A percentile compares a stretch with the other conserved stretches of the same genome.
phyloP scores from a whole-genome alignment of 2,888 invertebrate genomes.

The Limnephilus rhombicus region DNA sequence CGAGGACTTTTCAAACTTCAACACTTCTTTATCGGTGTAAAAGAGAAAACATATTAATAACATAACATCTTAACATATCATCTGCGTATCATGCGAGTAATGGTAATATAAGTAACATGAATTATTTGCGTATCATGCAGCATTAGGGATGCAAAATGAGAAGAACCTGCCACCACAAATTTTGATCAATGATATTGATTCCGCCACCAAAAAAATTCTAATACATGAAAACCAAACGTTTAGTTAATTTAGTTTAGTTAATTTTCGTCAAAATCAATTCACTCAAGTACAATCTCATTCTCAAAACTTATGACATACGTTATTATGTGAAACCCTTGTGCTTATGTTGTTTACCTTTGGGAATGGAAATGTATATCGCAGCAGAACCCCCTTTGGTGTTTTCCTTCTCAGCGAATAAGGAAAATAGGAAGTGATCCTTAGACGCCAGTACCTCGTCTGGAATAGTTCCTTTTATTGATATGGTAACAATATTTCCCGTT shows the following conservation, averaged over 20 bases:
- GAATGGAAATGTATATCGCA: conserved; percentile 70
- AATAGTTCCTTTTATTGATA: conserved; percentile 61
- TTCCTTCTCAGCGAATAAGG: conserved; percentile 70
- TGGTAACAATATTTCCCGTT: conserved; percentile 21
- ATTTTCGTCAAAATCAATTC: neutral
- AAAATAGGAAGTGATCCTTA: conserved; percentile 69
- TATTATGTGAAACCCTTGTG: neutral
- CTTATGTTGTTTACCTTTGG: conserved; percentile 69
- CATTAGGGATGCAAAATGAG: neutral
- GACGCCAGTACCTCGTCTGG: conserved; percentile 69
- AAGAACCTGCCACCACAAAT: neutral
- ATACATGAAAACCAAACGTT: neutral
- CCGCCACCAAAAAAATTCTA: neutral
- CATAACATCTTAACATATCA: neutral
- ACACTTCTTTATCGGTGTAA: neutral
- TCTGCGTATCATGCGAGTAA: neutral
- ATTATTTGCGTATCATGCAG: neutral
- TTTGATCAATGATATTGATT: neutral
- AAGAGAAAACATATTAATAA: neutral
- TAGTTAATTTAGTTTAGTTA: neutral
- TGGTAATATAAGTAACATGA: neutral
- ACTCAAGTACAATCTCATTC: neutral
- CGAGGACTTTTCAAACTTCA: conserved; percentile 69
- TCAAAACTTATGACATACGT: neutral
- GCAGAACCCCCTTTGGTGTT: conserved; percentile 72